Percentiles rank a stretch among this genome's conserved stretches.
Evolutionary conservation across 2,113 vertebrate genomes (phyloP).

Genomic region (Athene noctua): DNA sequence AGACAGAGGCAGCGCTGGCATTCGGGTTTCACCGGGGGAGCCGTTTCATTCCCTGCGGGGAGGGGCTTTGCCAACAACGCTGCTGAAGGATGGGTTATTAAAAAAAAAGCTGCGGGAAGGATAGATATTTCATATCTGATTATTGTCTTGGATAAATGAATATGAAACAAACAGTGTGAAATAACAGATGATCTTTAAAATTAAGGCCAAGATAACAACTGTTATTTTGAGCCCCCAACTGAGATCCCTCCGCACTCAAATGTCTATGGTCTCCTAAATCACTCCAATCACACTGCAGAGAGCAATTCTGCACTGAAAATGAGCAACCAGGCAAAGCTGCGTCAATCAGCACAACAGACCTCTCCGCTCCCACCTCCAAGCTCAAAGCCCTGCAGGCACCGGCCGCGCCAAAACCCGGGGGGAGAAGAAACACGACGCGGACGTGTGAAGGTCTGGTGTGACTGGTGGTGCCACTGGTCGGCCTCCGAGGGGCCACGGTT

Average conservation of each 20-base stretch:
- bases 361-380: background rate
- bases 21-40: background rate
- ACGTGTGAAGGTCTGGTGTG: background rate
- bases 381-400: background rate
- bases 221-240: slow-evolving; percentile 29
- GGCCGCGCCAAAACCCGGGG: background rate
- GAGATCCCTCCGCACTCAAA: slow-evolving; percentile 27
- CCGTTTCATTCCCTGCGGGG: background rate
- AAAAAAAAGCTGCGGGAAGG: slow-evolving; percentile 17
- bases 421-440: rapidly evolving
- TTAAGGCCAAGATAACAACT: slow-evolving; percentile 35
- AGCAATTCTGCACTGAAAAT: background rate
- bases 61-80: background rate
- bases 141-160: slow-evolving; percentile 12
- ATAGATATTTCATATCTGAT: slow-evolving; percentile 38
- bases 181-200: slow-evolving; percentile 40
- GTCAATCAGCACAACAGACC: background rate
- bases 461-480: background rate
- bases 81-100: background rate
- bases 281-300: background rate
- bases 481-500: background rate
- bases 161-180: slow-evolving; percentile 41
- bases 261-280: slow-evolving; percentile 21
- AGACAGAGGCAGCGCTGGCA: background rate
- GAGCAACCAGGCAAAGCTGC: slow-evolving; percentile 12